A percentile compares a stretch with the other conserved stretches of the same genome.
Conservation (phyloP, 2,888 invertebrate genomes). For the Volucella inanis region DNA sequence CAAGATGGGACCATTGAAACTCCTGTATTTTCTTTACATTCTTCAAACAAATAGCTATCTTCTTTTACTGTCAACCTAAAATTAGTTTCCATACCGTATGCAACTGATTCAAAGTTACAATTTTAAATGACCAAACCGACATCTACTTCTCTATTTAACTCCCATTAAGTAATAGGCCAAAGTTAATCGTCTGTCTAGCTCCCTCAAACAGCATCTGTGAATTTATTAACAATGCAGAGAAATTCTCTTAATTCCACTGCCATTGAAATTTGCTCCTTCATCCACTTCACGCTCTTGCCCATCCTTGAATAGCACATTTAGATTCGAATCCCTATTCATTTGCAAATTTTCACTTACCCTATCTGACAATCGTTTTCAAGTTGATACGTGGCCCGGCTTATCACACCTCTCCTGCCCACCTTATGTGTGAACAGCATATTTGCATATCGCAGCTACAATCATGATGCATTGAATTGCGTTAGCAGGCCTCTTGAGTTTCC, state of each 20-base stretch:
- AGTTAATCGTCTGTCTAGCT: conserved; percentile 22
- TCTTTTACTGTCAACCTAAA: no score
- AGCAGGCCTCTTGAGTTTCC: neutral
- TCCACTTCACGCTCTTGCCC: neutral
- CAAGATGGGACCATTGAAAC: no score
- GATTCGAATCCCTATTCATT: conserved; percentile 34
- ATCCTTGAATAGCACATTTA: conserved; percentile 22
- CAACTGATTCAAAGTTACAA: no score
- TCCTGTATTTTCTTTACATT: no score
- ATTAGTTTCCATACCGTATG: no score
- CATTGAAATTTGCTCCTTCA: conserved; percentile 24
- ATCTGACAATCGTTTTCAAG: conserved; percentile 48
- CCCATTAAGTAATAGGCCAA: neutral
- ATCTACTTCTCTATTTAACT: no score
- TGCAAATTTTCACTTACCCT: conserved; percentile 65
- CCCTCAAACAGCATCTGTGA: neutral
- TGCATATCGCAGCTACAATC: conserved; percentile 70
- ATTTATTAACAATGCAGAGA: conserved; percentile 6
- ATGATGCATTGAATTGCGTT: conserved; percentile 65
- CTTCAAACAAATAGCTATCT: no score
- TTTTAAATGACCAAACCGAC: no score
- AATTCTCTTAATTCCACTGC: neutral
- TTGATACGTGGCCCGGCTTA: conserved; percentile 63
- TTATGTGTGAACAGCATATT: conserved; percentile 71
- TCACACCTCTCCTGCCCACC: conserved; percentile 55